Evolutionary conservation across 2,113 vertebrate genomes (phyloP).

Genomic region (Smithornis capensis): DNA sequence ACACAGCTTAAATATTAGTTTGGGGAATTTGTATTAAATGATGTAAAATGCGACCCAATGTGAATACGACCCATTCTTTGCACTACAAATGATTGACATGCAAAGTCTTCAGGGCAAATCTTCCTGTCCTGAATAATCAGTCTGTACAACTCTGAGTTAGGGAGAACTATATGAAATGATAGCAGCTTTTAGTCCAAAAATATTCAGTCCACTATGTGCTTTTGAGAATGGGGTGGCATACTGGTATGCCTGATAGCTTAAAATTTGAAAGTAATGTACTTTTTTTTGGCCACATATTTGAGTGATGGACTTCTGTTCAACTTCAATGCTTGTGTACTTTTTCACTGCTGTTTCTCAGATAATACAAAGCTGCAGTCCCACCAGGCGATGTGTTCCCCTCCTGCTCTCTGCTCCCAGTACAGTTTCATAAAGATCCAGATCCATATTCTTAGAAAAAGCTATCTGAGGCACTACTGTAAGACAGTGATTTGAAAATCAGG

Average conservation of each 20-base stretch:
- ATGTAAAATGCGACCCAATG: background rate
- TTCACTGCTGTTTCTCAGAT: background rate
- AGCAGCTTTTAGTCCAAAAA: slow-evolving; percentile 15
- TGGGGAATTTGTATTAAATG: background rate
- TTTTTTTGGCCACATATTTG: background rate
- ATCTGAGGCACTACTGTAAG: background rate
- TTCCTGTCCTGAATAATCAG: slow-evolving; percentile 23
- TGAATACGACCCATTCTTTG: background rate
- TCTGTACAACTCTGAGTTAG: background rate
- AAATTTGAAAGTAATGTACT: background rate
- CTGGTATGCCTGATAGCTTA: background rate
- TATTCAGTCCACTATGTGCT: background rate
- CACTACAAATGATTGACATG: slow-evolving; percentile 8
- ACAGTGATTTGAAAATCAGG: background rate
- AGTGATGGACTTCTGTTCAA: background rate
- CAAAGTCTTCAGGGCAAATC: background rate
- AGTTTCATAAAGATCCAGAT: background rate
- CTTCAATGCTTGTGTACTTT: background rate
- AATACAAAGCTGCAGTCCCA: background rate
- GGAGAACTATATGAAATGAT: background rate
- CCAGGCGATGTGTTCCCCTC: background rate
- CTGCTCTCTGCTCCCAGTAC: background rate
- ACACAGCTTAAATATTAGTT: background rate
- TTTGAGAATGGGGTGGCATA: background rate
- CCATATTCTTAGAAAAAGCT: background rate